Evolutionary conservation across 2,113 vertebrate genomes (phyloP).

Genomic region (Oophaga pumilio): DNA sequence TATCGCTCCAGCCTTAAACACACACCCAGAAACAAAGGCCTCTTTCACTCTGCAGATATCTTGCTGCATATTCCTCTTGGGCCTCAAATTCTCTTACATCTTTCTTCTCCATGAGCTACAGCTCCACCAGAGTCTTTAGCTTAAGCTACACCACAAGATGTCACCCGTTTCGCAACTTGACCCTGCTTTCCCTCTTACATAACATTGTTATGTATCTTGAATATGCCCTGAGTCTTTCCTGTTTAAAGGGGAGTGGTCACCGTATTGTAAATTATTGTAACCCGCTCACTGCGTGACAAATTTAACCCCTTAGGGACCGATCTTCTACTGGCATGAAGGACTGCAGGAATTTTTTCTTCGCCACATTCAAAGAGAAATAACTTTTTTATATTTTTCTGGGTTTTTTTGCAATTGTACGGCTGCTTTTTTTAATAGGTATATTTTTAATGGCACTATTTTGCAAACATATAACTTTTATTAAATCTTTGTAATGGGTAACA

Average conservation of each 20-base stretch:
- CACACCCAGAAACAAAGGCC: conserved; percentile 56
- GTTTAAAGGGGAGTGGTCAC: not conserved
- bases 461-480: too few relatives aligned
- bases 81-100: conserved; percentile 57
- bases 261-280: not conserved
- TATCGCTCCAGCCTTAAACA: conserved; percentile 51
- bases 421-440: too few relatives aligned
- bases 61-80: conserved; percentile 43
- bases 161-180: not conserved
- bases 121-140: conserved; percentile 20
- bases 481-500: too few relatives aligned
- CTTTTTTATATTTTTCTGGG: too few relatives aligned
- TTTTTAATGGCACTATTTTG: too few relatives aligned
- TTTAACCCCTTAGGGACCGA: too few relatives aligned
- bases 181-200: not conserved
- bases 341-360: too few relatives aligned
- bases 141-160: conserved; percentile 31
- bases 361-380: too few relatives aligned
- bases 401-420: too few relatives aligned
- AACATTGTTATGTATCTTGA: not conserved
- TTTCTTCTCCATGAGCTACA: conserved; percentile 14
- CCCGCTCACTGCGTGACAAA: not conserved
- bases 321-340: too few relatives aligned
- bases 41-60: conserved; percentile 51
- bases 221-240: not conserved